Evolutionary conservation across 2,797 vertebrate genomes (phyloP), one percentile per base, ranked within the genome.

Genomic region (Pelochelys cantorii): DNA sequence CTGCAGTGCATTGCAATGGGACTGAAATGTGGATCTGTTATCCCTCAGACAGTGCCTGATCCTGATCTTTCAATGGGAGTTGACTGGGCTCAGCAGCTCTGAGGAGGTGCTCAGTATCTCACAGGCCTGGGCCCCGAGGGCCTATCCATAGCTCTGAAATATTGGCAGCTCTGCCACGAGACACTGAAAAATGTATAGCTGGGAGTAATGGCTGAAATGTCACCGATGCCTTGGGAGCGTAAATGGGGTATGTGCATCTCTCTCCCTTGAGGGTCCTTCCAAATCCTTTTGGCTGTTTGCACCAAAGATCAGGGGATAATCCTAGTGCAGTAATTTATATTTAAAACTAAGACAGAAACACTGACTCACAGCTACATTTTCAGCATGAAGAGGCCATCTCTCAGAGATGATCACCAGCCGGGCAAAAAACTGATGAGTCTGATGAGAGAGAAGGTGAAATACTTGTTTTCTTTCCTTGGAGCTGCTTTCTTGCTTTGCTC

Each of bases 301-400:
- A 83, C n/a, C 53, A 85, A 86, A 93, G 55, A 37, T 78, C 83
- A 84, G 23, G 65, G 59, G 62, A 77, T 31, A 87, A 91, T 86
- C 11, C 25, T 34, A 87, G 83, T 42, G 78, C 42, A 27, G 17
- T 59, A 84, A 93, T 85, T 20, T 37, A 68, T 65, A 90, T 2
- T 87, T 78, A 95, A 95, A 94, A 77, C n/a, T 77, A 86, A 92
- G 52, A 15, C 79, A 95, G 81, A 34, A 89, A 57, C 48, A 84
- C 37, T 85, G 84, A 86, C 17, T 29, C 65, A 87, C 79, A 81
- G 90, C 53, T 23, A 27, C 14, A 55, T 54, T 85, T 86, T 78
- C 77, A 87, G 79, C 92, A 88, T 56, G 57, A 95, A 94, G 89
- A 27, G 60, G 59, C 20, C 17, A 15, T 79, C n/a, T 84, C 34